Base-by-base conservation (phyloP, 2,888 invertebrate genomes). In the Dynastes maya region DNA sequence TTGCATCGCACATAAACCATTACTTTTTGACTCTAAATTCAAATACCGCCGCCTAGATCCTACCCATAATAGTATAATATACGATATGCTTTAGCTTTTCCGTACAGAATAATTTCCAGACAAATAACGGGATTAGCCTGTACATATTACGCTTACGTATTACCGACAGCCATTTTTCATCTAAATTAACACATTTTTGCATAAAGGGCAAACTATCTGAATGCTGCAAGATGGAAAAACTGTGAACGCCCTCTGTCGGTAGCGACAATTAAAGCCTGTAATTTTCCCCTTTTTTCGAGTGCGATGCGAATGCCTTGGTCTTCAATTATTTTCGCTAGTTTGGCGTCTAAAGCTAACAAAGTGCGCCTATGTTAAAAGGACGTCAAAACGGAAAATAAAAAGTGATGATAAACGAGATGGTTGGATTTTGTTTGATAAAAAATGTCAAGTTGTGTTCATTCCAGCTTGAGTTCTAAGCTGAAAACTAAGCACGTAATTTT, bases 131-230 rank as follows among this genome's bases (percentile, higher is more conserved):
- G 63, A 63, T 11, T 63, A 63, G n/a, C 45, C 45, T 11, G 1
- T 45, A 45, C 11, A 2, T 29, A 63, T 63, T 63, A 63, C 22
- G 6, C 29, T 22, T 27, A 29, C 61, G 27, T 2, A 22, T 22
- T 29, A 61, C 22, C 16, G 29, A 37, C 29, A 13, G 32, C 29
- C 8, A 37, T 63, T 11, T n/a, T 63, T 63, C 63, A 63, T 13
- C 63, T 51, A 51, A 68, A 51, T 68, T 68, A 68, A 9, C 51
- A 68, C 27, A 49, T 68, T 68, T 68, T 68, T 22, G 51, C 68
- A 49, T 68, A 68, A 68, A 68, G 13, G 68, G 49, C 13, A 51
- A 49, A 51, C 68, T 68, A 68, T 49, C 49, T 29, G 29, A 13
- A 1, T 51, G 68, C 51, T 22, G 29, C 68, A 29, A 68, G 49